Evolutionary conservation across 2,888 invertebrate species (phyloP).

Genomic region (Rhamphomyia laevipes): DNA sequence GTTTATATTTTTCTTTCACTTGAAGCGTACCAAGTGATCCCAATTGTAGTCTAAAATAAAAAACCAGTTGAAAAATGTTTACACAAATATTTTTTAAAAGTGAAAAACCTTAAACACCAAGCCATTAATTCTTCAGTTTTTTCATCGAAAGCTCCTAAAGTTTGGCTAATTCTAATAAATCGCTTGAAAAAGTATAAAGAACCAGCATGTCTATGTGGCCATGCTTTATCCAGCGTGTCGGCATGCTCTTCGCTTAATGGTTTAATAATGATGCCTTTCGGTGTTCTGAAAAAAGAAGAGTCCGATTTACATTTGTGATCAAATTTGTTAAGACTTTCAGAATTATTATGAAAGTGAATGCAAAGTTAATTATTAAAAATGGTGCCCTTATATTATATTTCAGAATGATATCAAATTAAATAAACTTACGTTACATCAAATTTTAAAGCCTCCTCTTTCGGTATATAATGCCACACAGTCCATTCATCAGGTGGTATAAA

Average conservation of each 20-base stretch:
- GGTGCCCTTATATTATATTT: too few species aligned
- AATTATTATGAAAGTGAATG: too few species aligned
- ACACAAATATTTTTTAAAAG: neutral
- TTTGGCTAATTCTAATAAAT: constrained; percentile 13
- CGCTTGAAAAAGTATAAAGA: constrained; percentile 14
- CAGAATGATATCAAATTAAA: neutral
- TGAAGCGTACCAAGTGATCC: constrained; percentile 28
- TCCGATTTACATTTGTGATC: too few species aligned
- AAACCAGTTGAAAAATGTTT: neutral
- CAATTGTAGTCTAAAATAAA: constrained; percentile 19
- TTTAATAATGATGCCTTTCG: constrained; percentile 6
- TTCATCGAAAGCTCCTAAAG: constrained; percentile 15
- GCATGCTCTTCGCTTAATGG: constrained; percentile 15
- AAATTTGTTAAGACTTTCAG: too few species aligned
- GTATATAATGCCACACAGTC: constrained; percentile 20
- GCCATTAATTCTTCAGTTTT: constrained; percentile 14
- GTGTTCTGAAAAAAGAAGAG: constrained; percentile 1
- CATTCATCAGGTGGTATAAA: neutral
- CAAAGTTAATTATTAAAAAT: too few species aligned
- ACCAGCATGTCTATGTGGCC: constrained; percentile 24
- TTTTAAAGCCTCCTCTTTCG: constrained; percentile 18
- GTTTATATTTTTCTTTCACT: constrained; percentile 24
- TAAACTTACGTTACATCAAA: constrained; percentile 21
- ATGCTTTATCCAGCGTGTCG: constrained; percentile 20
- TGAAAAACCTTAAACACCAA: constrained; percentile 17